phyloP scores from a whole-genome alignment of 2,113 vertebrate species.

The Lepidothrix coronata region DNA sequence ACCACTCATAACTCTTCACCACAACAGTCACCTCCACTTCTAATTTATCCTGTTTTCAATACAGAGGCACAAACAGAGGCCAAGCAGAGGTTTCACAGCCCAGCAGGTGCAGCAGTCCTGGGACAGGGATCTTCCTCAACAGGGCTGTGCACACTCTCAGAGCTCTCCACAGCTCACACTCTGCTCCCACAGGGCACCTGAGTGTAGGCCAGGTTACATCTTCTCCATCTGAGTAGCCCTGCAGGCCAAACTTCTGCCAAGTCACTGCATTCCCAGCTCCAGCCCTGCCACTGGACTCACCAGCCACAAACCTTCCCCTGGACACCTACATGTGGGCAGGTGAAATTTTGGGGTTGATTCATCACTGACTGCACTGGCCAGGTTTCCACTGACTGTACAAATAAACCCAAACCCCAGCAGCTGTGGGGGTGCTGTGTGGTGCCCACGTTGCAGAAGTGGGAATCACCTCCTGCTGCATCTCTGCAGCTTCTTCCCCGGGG shows the following conservation, averaged over 20 bases:
- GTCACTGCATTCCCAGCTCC: background rate
- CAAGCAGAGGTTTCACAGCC: background rate
- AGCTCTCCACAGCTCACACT: background rate
- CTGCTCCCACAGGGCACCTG: background rate
- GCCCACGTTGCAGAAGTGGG: rapidly evolving
- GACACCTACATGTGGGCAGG: background rate
- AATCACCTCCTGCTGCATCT: background rate
- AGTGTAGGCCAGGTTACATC: rapidly evolving
- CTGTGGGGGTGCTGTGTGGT: background rate
- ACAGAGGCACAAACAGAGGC: background rate
- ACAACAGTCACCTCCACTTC: background rate
- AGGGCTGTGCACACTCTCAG: background rate
- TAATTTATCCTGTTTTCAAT: background rate
- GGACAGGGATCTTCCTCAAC: background rate
- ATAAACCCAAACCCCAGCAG: background rate
- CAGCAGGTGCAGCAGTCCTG: background rate
- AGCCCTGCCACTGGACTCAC: background rate
- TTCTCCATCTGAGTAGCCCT: background rate
- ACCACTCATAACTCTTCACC: background rate
- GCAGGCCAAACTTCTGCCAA: background rate
- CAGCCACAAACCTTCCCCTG: background rate
- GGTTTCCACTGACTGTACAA: background rate
- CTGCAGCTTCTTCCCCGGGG: background rate
- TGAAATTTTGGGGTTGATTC: background rate
- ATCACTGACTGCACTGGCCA: background rate